These are phyloP conservation scores for Rhyacophila evoluta DNA, from an alignment of 2,888 invertebrate genomes.

Conservation along the genomic window DNA sequence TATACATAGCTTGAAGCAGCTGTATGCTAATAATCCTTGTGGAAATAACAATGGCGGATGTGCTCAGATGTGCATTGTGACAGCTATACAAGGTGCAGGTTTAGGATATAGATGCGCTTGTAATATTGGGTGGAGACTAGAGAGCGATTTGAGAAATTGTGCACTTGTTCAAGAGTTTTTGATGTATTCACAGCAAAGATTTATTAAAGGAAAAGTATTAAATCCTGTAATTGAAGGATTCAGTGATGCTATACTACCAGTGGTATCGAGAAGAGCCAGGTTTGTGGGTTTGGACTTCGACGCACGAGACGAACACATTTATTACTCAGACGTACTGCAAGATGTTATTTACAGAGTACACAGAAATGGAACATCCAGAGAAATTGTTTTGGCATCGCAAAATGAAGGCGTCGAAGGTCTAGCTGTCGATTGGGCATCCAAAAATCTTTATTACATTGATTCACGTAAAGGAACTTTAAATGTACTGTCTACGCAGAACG, in stretches of 20 bases:
- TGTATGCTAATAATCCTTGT: constrained; percentile 83
- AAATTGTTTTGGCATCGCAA: constrained; percentile 93
- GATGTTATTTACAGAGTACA: constrained; percentile 92
- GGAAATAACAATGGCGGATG: constrained; percentile 90
- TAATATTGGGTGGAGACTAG: constrained; percentile 85
- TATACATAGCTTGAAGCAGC: constrained; percentile 83
- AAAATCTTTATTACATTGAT: constrained; percentile 96
- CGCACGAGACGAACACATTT: constrained; percentile 89
- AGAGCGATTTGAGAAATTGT: constrained; percentile 82
- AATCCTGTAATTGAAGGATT: constrained; percentile 91
- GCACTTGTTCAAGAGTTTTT: constrained; percentile 87
- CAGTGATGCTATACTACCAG: constrained; percentile 95
- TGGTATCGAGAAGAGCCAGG: constrained; percentile 89
- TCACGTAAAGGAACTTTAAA: constrained; percentile 94
- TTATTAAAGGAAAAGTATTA: constrained; percentile 93
- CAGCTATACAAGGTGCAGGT: constrained; percentile 77
- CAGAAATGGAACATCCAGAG: constrained; percentile 82
- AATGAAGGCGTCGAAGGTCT: constrained; percentile 97
- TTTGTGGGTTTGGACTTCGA: constrained; percentile 97
- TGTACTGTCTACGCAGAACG: constrained; percentile 89
- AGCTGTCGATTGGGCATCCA: constrained; percentile 95
- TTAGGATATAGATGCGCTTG: constrained; percentile 93
- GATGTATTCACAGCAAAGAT: constrained; percentile 95
- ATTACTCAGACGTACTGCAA: constrained; percentile 97
- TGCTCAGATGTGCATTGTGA: constrained; percentile 94